phyloP scores from a whole-genome alignment of 2,888 invertebrate species.

The Acanthococcus lagerstroemiae region DNA sequence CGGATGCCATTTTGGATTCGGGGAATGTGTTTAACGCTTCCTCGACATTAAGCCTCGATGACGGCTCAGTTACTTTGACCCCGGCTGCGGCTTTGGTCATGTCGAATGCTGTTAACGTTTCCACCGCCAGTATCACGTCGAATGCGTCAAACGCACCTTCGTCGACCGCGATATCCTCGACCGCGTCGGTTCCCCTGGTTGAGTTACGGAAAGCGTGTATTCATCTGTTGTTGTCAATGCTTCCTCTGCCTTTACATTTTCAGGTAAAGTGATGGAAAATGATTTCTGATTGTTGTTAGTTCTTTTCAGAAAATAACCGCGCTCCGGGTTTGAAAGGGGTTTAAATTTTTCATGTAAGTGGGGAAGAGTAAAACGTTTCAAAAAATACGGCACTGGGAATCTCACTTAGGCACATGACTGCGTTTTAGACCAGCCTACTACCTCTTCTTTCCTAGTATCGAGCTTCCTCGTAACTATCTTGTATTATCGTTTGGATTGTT shows the following conservation, averaged over 20 bases:
- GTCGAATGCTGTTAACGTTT: neutral
- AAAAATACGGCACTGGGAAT: no score
- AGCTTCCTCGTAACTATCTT: neutral
- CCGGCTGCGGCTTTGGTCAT: neutral
- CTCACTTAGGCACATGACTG: neutral
- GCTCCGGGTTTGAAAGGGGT: no score
- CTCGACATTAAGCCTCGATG: neutral
- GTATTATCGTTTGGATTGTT: conserved; percentile 25
- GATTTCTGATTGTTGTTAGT: conserved; percentile 4
- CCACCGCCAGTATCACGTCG: neutral
- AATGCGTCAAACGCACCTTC: no score
- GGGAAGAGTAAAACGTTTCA: no score
- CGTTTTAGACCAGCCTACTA: neutral
- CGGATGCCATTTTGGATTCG: neutral
- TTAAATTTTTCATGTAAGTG: neutral
- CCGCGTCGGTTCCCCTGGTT: conserved; percentile 54
- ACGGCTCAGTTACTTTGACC: neutral
- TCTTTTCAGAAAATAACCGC: no score
- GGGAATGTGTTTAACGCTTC: neutral
- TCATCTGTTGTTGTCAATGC: conserved; percentile 77
- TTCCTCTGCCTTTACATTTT: conserved; percentile 88
- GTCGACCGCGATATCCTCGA: conserved; percentile 6
- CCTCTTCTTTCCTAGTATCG: neutral
- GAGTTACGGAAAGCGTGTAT: conserved; percentile 85
- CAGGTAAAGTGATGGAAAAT: conserved; percentile 43